Evolutionary conservation across 1,140 invertebrate genomes (phyloP).

Genomic region (Agrypnia vestita): DNA sequence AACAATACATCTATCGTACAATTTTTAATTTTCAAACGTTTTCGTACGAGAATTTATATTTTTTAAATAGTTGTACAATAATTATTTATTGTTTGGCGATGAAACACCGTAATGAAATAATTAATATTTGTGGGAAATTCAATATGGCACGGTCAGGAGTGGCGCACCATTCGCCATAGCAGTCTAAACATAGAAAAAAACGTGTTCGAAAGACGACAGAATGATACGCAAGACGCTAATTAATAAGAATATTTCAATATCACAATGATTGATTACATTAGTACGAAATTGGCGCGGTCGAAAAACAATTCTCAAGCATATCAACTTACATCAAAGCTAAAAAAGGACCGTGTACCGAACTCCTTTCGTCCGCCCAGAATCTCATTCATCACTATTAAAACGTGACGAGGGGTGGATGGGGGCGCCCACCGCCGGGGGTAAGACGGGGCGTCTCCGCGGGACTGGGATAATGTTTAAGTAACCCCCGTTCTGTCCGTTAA

Average conservation of each 20-base stretch:
- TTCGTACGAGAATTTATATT: too few relatives aligned
- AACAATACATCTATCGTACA: too few relatives aligned
- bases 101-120: too few relatives aligned
- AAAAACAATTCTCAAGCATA: not conserved
- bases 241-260: not conserved
- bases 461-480: conserved; percentile 17
- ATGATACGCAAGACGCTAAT: not conserved
- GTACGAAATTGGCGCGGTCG: not conserved
- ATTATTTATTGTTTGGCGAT: too few relatives aligned
- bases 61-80: too few relatives aligned
- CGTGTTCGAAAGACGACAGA: not conserved
- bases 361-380: not conserved
- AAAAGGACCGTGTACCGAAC: not conserved
- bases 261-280: not conserved
- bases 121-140: too few relatives aligned
- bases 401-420: not conserved
- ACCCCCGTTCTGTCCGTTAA: conserved; percentile 13
- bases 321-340: not conserved
- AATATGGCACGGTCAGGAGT: too few relatives aligned
- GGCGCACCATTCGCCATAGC: too few relatives aligned
- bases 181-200: not conserved
- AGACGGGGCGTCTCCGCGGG: conserved; percentile 10
- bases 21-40: too few relatives aligned
- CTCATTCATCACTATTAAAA: not conserved
- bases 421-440: conserved; percentile 2